Percentiles rank a stretch among this genome's conserved stretches.
Conservation (phyloP, 1,140 invertebrate species). For the Zaprionus camerounensis region DNA sequence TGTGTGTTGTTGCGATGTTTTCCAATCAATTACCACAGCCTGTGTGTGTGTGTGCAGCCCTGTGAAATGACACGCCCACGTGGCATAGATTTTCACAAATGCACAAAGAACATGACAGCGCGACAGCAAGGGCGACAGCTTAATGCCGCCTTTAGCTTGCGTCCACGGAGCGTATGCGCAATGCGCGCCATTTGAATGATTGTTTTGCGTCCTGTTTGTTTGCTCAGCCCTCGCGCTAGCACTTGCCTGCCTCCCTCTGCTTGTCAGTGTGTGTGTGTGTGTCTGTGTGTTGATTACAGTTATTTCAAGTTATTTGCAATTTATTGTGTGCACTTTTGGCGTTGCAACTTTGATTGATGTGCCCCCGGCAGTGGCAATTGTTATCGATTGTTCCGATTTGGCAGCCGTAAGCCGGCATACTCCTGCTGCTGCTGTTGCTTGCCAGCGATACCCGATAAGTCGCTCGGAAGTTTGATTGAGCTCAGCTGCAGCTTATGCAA, state of each 20-base stretch:
- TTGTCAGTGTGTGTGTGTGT: conserved; percentile 21
- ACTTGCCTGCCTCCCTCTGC: conserved; percentile 11
- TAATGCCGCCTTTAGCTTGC: conserved; percentile 52
- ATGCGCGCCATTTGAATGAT: conserved; percentile 71
- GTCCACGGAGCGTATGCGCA: conserved; percentile 72
- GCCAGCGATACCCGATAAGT: conserved; percentile 2
- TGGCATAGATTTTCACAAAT: conserved; percentile 77
- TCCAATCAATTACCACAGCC: conserved; percentile 76
- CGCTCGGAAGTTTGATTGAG: conserved; percentile 23
- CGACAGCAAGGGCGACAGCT: conserved; percentile 50
- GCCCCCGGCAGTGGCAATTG: conserved; percentile 34
- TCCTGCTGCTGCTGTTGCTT: background rate
- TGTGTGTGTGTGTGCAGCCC: conserved; percentile 24
- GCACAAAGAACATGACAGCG: conserved; percentile 64
- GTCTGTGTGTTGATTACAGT: conserved; percentile 74
- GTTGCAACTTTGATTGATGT: conserved; percentile 68
- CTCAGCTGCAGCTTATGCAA: conserved; percentile 4
- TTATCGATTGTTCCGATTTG: conserved; percentile 35
- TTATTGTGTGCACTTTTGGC: conserved; percentile 68
- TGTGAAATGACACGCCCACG: conserved; percentile 56
- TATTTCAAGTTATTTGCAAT: conserved; percentile 77
- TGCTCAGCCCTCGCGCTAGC: conserved; percentile 1
- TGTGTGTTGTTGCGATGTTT: conserved; percentile 42
- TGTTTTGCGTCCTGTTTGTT: conserved; percentile 71
- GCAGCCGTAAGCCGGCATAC: background rate